These are phyloP conservation scores for Acrossocheilus fasciatus DNA, from an alignment of 2,797 vertebrate genomes.

Conservation along the genomic window DNA sequence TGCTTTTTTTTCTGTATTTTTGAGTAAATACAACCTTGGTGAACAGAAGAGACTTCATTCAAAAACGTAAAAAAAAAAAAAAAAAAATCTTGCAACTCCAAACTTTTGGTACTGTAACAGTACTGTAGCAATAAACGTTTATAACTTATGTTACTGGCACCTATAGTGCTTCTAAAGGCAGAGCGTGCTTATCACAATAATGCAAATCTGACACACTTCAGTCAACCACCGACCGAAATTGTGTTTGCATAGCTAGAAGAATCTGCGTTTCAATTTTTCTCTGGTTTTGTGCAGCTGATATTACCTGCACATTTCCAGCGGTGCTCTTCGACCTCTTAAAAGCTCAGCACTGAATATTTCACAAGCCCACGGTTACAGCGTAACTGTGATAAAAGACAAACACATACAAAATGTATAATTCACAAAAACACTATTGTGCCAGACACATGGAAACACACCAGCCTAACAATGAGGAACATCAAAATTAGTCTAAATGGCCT, in stretches of 20 bases:
- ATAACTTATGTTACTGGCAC: too few relatives aligned
- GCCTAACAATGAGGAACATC: background rate
- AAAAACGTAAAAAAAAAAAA: background rate
- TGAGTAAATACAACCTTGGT: background rate
- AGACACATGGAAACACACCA: background rate
- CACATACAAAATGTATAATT: constrained; percentile 2
- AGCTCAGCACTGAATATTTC: constrained; percentile 8
- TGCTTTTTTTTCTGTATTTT: background rate
- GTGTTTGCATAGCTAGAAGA: background rate
- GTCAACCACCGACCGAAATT: background rate
- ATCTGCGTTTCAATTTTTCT: too few relatives aligned
- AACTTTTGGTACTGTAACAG: background rate
- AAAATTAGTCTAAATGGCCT: background rate
- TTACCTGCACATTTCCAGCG: constrained; percentile 3
- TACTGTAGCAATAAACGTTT: background rate
- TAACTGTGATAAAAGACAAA: background rate
- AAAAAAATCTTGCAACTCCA: too few relatives aligned
- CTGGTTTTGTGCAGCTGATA: background rate
- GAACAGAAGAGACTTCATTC: background rate
- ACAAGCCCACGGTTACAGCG: background rate
- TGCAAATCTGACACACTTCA: background rate
- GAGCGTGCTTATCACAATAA: background rate
- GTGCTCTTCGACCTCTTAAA: background rate
- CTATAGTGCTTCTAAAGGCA: background rate
- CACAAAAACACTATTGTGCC: background rate